Evolutionary conservation across 2,888 invertebrate genomes (phyloP), one percentile per base, ranked within the genome.

Genomic region (Scaptomyza caliginosa): DNA sequence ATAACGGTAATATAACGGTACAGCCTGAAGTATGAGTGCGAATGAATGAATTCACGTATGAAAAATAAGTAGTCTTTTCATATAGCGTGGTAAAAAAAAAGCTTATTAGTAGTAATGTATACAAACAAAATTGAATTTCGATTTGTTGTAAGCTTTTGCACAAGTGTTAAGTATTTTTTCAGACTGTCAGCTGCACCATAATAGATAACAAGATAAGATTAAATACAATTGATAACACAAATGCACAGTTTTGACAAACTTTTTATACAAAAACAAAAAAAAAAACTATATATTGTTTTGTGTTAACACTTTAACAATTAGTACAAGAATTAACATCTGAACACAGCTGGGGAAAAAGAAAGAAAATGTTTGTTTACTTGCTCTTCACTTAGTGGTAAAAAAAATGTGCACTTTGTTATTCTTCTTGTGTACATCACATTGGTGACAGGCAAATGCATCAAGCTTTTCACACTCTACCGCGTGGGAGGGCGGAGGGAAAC

Each of bases 151-250:
- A 3, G 28, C 28, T 30, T 32, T 13, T 32, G 7, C 6, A 34
- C 30, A 13, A n/a, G 19, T 21, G 28, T 17, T 26, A 56, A 36
- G 38, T 72, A 63, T 55, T 55, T 58, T 63, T 48, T 16, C 7
- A 19, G 23, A 16, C 48, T 45, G 56, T 42, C 58, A 64, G 34
- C 56, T 72, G 65, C 56, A 59, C 10, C 49, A 38, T n/a, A 23
- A 16, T 30, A 59, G 62, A 62, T 62, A 67, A 57, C 6, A 17
- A 63, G 78, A 79, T 78, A 85, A 84, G 80, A 81, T 85, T 13
- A n/a, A 7, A 16, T 3, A 2, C 50, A 46, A 50, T 30, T 34
- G 81, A 83, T 80, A 80, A 68, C 36, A 56, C 24, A 58, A 34
- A 36, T 57, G 56, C 58, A 62, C 40, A 39, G 50, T 28, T 45